phyloP scores from a whole-genome alignment of 2,888 invertebrate genomes.

The Harpalus rubripes region DNA sequence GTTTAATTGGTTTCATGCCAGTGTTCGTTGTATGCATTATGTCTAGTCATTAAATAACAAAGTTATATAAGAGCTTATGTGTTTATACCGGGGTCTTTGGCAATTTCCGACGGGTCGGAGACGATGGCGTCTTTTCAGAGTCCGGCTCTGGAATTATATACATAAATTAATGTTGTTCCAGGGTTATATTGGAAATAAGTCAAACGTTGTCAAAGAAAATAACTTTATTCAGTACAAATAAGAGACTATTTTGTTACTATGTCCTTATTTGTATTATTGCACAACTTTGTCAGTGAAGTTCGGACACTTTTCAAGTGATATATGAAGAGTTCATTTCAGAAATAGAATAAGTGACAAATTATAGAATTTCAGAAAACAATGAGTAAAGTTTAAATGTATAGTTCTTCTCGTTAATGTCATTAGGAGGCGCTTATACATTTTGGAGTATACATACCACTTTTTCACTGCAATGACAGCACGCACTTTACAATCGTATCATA shows the following conservation, averaged over 20 bases:
- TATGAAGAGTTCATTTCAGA: too few species aligned
- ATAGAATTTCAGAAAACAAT: too few species aligned
- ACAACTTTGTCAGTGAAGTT: background rate
- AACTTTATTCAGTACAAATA: slow-evolving; percentile 4
- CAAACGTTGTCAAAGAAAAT: slow-evolving; percentile 4
- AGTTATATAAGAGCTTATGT: slow-evolving; percentile 78
- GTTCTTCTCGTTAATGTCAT: too few species aligned
- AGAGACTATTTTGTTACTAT: background rate
- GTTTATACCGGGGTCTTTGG: slow-evolving; percentile 98
- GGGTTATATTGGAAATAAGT: slow-evolving; percentile 24
- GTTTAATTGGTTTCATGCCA: slow-evolving; percentile 57
- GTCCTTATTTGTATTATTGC: background rate
- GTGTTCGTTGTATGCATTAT: slow-evolving; percentile 30
- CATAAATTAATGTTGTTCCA: slow-evolving; percentile 38
- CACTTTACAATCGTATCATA: too few species aligned
- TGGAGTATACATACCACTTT: too few species aligned
- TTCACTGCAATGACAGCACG: too few species aligned
- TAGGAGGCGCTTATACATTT: too few species aligned
- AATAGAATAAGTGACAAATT: too few species aligned
- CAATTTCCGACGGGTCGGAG: slow-evolving; percentile 95
- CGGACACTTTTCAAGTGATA: too few species aligned
- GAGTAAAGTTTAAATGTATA: too few species aligned
- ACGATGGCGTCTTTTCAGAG: slow-evolving; percentile 90
- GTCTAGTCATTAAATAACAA: slow-evolving; percentile 40
- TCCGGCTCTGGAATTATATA: slow-evolving; percentile 86